These are phyloP conservation scores for Ephestia elutella DNA, from an alignment of 1,140 invertebrate genomes.

Conservation along the genomic window DNA sequence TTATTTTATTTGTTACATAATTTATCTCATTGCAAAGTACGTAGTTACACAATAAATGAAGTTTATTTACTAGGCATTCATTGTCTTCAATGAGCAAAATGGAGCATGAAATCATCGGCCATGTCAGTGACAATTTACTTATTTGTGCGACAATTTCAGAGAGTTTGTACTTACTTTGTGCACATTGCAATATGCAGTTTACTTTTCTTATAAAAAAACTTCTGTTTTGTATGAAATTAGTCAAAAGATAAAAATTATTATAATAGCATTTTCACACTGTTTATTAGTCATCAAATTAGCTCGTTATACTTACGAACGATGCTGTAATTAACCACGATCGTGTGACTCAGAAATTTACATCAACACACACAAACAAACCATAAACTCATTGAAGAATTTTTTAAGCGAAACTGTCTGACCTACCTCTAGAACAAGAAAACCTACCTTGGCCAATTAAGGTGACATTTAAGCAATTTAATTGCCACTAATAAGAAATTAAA, in stretches of 20 bases:
- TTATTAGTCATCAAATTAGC: constrained; percentile 21
- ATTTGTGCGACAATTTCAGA: neutral
- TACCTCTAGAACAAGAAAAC: constrained; percentile 18
- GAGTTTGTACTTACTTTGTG: neutral
- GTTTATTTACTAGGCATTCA: neutral
- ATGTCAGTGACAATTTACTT: neutral
- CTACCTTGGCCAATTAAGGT: constrained; percentile 41
- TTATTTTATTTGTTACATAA: neutral
- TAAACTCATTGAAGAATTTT: constrained; percentile 16
- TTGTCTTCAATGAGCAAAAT: neutral
- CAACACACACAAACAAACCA: constrained; percentile 9
- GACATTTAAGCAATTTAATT: constrained; percentile 52
- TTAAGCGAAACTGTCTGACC: constrained; percentile 10
- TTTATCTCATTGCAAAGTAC: neutral
- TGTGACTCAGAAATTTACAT: constrained; percentile 25
- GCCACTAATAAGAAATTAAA: constrained; percentile 55
- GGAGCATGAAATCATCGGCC: neutral
- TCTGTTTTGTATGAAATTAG: too few species aligned
- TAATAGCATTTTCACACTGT: constrained; percentile 26
- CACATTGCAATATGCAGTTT: neutral
- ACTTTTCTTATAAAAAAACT: too few species aligned
- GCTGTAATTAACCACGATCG: constrained; percentile 24
- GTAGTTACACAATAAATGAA: neutral
- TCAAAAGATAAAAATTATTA: constrained; percentile 17
- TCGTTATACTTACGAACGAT: constrained; percentile 24